A percentile compares a stretch with the other conserved stretches of the same genome.
Evolutionary conservation across 2,888 invertebrate genomes (phyloP).

Genomic region (Leptinotarsa haldemani): DNA sequence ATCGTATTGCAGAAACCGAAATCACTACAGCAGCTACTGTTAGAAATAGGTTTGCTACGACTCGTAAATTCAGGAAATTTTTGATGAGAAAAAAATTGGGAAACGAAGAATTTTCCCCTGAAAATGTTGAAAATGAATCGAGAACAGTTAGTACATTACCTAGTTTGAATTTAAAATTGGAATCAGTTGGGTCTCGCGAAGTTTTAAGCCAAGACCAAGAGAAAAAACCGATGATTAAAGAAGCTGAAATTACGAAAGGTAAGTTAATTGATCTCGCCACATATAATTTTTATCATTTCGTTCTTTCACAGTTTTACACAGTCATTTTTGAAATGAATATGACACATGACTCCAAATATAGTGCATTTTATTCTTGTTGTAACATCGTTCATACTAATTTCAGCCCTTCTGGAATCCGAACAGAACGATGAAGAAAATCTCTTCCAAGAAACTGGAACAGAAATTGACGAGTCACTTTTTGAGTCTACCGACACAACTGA

Average conservation of each 20-base stretch:
- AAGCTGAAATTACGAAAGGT: neutral
- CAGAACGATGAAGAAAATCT: constrained; percentile 22
- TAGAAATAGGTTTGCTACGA: neutral
- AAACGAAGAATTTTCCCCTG: neutral
- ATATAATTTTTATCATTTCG: too few relatives aligned
- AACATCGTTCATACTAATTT: neutral
- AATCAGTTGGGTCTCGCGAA: neutral
- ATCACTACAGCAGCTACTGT: neutral
- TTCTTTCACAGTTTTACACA: too few relatives aligned
- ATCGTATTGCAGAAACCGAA: neutral
- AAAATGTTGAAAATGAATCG: neutral
- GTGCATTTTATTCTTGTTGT: too few relatives aligned
- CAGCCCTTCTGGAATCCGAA: neutral
- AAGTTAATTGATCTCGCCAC: neutral
- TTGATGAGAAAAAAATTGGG: neutral
- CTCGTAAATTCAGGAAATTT: neutral
- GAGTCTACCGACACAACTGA: constrained; percentile 28
- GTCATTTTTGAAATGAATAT: too few relatives aligned
- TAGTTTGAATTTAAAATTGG: neutral
- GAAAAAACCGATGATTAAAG: neutral
- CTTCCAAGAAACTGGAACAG: constrained; percentile 26
- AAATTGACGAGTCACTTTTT: constrained; percentile 35
- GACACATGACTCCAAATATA: too few relatives aligned
- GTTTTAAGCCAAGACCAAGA: neutral
- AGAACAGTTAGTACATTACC: neutral